A percentile compares a stretch with the other conserved stretches of the same genome.
These are phyloP conservation scores for Thumatha senex DNA, from an alignment of 2,888 invertebrate species.

Conservation along the genomic window DNA sequence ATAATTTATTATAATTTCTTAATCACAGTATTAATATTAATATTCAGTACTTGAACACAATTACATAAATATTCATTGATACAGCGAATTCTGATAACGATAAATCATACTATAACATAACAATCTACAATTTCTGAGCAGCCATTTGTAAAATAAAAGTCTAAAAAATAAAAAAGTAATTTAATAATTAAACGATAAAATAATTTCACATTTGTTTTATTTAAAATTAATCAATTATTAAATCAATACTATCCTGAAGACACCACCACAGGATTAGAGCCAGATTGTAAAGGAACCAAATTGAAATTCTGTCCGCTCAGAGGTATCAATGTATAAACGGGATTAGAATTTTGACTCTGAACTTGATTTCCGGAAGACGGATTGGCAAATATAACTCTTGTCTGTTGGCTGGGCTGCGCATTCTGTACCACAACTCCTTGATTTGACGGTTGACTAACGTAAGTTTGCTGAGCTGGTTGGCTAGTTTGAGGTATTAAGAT, in stretches of 20 bases:
- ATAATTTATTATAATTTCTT: too few species aligned
- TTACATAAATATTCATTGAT: too few species aligned
- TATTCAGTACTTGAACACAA: too few species aligned
- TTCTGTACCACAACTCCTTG: slow-evolving; percentile 7
- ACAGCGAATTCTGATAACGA: too few species aligned
- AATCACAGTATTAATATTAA: too few species aligned
- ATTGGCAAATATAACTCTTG: slow-evolving; percentile 16
- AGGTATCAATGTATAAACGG: background rate
- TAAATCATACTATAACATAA: too few species aligned
- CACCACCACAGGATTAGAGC: slow-evolving; percentile 15
- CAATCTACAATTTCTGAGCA: too few species aligned
- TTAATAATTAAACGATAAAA: too few species aligned
- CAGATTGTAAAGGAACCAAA: slow-evolving; percentile 20
- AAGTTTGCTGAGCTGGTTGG: slow-evolving; percentile 9
- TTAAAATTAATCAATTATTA: too few species aligned
- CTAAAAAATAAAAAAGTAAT: too few species aligned
- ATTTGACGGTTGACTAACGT: background rate
- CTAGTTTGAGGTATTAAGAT: slow-evolving; percentile 8
- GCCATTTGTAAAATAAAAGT: too few species aligned
- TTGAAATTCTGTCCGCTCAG: slow-evolving; percentile 7
- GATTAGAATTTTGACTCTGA: slow-evolving; percentile 10
- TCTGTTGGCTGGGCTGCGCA: slow-evolving; percentile 6
- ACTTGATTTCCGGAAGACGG: slow-evolving; percentile 15
- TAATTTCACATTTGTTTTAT: too few species aligned
- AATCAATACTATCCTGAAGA: background rate